Base-by-base conservation (phyloP, 2,888 invertebrate genomes). In the Caenorhabditis japonica region DNA sequence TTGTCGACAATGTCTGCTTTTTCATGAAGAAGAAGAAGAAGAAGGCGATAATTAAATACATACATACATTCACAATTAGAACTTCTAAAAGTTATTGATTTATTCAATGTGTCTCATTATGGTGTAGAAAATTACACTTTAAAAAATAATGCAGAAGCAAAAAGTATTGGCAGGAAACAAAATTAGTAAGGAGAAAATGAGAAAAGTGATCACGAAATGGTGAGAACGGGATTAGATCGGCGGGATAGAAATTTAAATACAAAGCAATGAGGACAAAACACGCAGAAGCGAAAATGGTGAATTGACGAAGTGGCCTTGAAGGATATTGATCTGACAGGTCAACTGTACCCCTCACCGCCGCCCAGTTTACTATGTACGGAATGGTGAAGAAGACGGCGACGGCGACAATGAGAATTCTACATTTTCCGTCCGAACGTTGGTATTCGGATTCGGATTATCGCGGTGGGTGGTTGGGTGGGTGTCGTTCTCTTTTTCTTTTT, bases 291-390 rank as follows among this genome's bases (percentile, higher is more conserved):
- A 23, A 44, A 33, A n/a, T 41, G 66, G 34, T 51, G 66, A 66
- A 69, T 49, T 55, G 69, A 60, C 69, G 62, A 70, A 61, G 62
- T 39, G 71, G 62, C 71, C 71, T 71, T 71, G 71, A 53, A 44
- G 62, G 62, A 72, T 66, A 66, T 66, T 56, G 66, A 66, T 72
- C 60, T 60, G 55, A 56, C 62, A 70, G 70, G 62, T 62, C 70
- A 56, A 33, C 55, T 52, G 61, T 36, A 60, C 69, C 49, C 53
- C 60, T n/a, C 44, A 41, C 49, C 30, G 36, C 30, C 39, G 30
- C 33, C 12, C 43, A 19, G 34, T 61, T 56, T 56, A 62, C 46
- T 61, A 56, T 60, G 46, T 60, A 62, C 39, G 39, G 39, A 46
- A 51, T 41, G 49, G 34, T 36, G 21, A 39, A 34, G n/a, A 21